Percentiles rank a stretch among this genome's conserved stretches.
These are phyloP conservation scores for Uropetala carovei DNA, from an alignment of 2,888 invertebrate genomes.

Conservation along the genomic window DNA sequence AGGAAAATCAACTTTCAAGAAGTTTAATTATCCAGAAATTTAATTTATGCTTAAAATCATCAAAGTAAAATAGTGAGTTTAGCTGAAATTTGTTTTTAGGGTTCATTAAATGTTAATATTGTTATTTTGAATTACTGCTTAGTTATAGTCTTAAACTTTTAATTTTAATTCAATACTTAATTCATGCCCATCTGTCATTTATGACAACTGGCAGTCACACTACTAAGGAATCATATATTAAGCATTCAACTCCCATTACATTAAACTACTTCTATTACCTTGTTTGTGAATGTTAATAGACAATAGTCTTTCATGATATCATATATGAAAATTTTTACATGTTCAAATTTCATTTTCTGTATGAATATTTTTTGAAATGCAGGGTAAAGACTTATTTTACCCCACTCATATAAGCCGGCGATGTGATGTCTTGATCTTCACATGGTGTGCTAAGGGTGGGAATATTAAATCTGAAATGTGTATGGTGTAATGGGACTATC, in stretches of 20 bases:
- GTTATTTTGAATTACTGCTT: background rate
- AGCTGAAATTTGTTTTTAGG: background rate
- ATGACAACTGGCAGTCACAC: background rate
- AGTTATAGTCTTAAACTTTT: background rate
- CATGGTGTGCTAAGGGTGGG: constrained; percentile 68
- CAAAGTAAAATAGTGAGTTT: constrained; percentile 75
- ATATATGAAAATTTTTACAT: background rate
- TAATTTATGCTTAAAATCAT: background rate
- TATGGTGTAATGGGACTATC: constrained; percentile 30
- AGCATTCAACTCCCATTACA: background rate
- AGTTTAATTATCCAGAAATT: background rate
- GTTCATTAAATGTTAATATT: too few species aligned
- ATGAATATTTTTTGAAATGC: too few species aligned
- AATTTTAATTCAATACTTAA: background rate
- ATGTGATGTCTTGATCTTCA: constrained; percentile 66
- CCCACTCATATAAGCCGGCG: constrained; percentile 69
- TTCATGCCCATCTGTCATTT: too few species aligned
- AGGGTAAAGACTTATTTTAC: constrained; percentile 52
- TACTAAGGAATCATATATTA: background rate
- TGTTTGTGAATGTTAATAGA: background rate
- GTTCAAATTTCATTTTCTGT: background rate
- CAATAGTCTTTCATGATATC: background rate
- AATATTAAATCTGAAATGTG: constrained; percentile 67
- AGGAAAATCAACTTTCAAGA: too few species aligned
- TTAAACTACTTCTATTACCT: background rate